These are phyloP conservation scores for Diloba caeruleocephala DNA, from an alignment of 2,888 invertebrate genomes.

Conservation along the genomic window DNA sequence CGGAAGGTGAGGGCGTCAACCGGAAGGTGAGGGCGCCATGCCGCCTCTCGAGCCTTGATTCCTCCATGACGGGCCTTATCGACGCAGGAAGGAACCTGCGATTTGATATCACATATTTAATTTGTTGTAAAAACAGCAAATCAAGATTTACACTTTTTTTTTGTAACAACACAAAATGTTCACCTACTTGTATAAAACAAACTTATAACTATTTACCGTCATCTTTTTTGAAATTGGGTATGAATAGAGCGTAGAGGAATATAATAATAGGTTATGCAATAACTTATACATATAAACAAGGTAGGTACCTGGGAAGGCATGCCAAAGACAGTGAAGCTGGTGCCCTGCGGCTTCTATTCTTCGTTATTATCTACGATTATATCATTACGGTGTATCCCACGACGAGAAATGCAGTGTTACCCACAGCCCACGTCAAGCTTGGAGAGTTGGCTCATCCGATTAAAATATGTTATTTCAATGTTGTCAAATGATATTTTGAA, in stretches of 20 bases:
- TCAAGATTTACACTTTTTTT: too few species aligned
- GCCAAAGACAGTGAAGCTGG: constrained; percentile 28
- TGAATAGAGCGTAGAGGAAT: neutral
- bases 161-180: neutral
- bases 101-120: too few species aligned
- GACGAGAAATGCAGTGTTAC: constrained; percentile 12
- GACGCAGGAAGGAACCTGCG: too few species aligned
- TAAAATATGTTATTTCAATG: neutral
- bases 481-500: neutral
- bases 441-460: constrained; percentile 1
- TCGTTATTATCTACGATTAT: constrained; percentile 41
- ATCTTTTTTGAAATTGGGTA: neutral
- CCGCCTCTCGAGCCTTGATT: too few species aligned
- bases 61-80: too few species aligned
- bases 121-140: too few species aligned
- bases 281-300: constrained; percentile 4
- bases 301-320: constrained; percentile 14
- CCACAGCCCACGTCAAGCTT: constrained; percentile 4
- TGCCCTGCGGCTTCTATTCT: constrained; percentile 28
- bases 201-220: neutral
- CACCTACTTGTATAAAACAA: constrained; percentile 5
- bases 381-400: constrained; percentile 35
- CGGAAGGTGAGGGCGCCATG: too few species aligned
- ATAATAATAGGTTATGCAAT: neutral
- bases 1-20: too few species aligned